Evolutionary conservation across 2,888 invertebrate species (phyloP).

Genomic region (Meghimatium bilineatum): DNA sequence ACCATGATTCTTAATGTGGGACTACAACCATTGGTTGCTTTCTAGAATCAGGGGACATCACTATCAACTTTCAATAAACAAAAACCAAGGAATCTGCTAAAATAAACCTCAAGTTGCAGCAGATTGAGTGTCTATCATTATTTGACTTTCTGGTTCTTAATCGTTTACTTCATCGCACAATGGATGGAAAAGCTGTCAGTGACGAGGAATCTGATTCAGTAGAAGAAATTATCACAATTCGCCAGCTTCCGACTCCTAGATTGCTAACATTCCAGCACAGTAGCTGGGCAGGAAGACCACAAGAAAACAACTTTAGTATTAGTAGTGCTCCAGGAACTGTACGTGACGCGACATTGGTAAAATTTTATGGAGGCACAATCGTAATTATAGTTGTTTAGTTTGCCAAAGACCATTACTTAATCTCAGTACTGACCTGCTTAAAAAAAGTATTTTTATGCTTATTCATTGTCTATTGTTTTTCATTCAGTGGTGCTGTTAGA

Average conservation of each 20-base stretch:
- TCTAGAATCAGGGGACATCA: neutral
- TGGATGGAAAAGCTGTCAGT: conserved; percentile 28
- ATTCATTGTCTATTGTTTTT: too few relatives aligned
- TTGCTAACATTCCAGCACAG: conserved; percentile 35
- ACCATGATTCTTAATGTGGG: neutral
- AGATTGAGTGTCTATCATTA: too few relatives aligned
- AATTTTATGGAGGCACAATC: neutral
- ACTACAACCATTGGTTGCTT: neutral
- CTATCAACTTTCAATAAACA: neutral
- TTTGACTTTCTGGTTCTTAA: neutral
- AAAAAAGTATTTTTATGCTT: too few relatives aligned
- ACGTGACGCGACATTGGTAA: conserved; percentile 10
- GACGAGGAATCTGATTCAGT: conserved; percentile 52
- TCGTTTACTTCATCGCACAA: neutral
- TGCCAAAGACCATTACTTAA: too few relatives aligned
- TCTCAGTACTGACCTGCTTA: too few relatives aligned
- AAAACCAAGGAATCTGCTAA: neutral
- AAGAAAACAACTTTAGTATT: neutral
- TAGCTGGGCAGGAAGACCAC: conserved; percentile 15
- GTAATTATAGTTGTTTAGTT: neutral
- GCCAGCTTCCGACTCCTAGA: conserved; percentile 48
- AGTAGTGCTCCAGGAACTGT: neutral
- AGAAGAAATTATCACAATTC: conserved; percentile 56
- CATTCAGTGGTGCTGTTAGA: too few relatives aligned
- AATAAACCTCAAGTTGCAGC: too few relatives aligned